These are phyloP conservation scores for Lysandra coridon DNA, from an alignment of 2,888 invertebrate species.

Conservation along the genomic window DNA sequence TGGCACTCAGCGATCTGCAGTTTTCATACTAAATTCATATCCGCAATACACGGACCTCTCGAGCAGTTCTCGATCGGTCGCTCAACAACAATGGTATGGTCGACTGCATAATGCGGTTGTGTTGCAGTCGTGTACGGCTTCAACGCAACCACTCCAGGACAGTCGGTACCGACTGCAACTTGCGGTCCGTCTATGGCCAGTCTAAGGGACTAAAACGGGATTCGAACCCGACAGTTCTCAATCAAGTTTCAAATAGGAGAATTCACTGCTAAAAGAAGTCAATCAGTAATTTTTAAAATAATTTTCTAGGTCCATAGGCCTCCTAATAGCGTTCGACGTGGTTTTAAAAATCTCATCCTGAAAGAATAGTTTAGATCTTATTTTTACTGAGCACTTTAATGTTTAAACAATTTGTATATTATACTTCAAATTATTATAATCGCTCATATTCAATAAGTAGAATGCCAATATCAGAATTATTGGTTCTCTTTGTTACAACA, in stretches of 20 bases:
- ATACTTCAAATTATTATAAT: background rate
- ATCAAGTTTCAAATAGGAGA: background rate
- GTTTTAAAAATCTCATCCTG: background rate
- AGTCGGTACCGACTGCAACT: too few relatives aligned
- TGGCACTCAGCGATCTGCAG: too few relatives aligned
- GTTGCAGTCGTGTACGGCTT: too few relatives aligned
- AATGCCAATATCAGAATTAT: background rate
- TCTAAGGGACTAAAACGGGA: constrained; percentile 26
- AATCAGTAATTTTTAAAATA: background rate
- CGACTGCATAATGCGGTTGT: too few relatives aligned
- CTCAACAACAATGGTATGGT: too few relatives aligned
- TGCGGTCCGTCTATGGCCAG: too few relatives aligned
- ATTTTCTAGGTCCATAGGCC: background rate
- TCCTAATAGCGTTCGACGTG: background rate
- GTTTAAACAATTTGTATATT: constrained; percentile 1
- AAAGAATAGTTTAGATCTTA: background rate
- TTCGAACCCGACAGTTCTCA: constrained; percentile 35
- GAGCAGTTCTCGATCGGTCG: too few relatives aligned
- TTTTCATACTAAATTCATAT: too few relatives aligned
- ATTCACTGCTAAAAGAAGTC: background rate
- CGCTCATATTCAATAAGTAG: background rate
- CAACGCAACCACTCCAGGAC: too few relatives aligned
- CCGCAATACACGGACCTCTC: too few relatives aligned
- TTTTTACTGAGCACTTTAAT: background rate
- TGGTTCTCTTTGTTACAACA: background rate